Conservation (phyloP, 2,888 invertebrate species). For the Morpho deidamia region DNA sequence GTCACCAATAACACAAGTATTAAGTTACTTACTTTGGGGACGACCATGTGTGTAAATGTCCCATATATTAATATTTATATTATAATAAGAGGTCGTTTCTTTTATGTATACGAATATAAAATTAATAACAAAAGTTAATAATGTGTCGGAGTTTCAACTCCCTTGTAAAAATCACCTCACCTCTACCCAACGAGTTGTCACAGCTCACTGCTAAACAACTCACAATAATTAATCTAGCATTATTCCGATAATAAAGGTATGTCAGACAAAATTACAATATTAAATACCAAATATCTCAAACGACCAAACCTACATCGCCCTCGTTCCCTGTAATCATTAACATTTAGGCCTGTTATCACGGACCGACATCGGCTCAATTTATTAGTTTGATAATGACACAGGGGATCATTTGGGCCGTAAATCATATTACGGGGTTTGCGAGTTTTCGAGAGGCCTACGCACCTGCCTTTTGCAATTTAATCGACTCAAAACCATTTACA, state of each 20-base stretch:
- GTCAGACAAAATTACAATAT: slow-evolving; percentile 11
- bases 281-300: slow-evolving; percentile 13
- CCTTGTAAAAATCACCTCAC: too few species aligned
- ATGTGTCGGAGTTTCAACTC: too few species aligned
- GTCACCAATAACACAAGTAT: too few species aligned
- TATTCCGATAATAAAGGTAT: slow-evolving; percentile 9
- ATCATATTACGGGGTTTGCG: slow-evolving; percentile 20
- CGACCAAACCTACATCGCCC: slow-evolving; percentile 12
- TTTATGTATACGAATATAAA: too few species aligned
- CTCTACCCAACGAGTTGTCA: not conserved
- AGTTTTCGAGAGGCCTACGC: slow-evolving; percentile 10
- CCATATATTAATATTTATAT: too few species aligned
- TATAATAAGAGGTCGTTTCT: not conserved
- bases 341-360: slow-evolving; percentile 20
- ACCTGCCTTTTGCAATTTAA: slow-evolving; percentile 15
- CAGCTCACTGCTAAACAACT: not conserved
- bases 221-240: not conserved
- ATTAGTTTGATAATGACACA: slow-evolving; percentile 23
- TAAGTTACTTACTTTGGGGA: too few species aligned
- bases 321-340: slow-evolving; percentile 18
- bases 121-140: too few species aligned
- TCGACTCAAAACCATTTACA: not conserved
- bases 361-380: slow-evolving; percentile 17
- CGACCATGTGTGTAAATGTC: too few species aligned
- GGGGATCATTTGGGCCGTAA: slow-evolving; percentile 19